Percentiles rank a stretch among this genome's conserved stretches.
Conservation (phyloP, 2,113 vertebrate species). For the Oxyura jamaicensis region DNA sequence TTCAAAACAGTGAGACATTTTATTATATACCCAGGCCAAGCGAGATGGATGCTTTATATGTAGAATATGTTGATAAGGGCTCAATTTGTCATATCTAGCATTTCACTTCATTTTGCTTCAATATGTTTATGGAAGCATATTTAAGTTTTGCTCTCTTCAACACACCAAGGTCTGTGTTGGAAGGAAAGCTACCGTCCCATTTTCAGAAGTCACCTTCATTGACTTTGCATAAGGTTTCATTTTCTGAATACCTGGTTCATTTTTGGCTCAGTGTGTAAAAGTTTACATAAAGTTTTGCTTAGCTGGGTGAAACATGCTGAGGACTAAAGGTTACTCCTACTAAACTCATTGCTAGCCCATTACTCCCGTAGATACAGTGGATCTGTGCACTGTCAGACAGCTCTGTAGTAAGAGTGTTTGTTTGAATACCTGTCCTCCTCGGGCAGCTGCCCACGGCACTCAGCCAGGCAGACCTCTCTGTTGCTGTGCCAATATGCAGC, state of each 20-base stretch:
- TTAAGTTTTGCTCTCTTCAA: not conserved
- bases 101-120: not conserved
- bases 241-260: not conserved
- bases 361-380: not conserved
- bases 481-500: not conserved
- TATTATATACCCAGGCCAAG: not conserved
- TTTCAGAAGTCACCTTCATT: not conserved
- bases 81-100: not conserved
- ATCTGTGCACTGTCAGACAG: not conserved
- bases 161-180: not conserved
- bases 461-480: not conserved
- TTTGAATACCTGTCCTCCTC: not conserved
- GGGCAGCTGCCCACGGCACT: fast-evolving
- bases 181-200: not conserved
- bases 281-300: not conserved
- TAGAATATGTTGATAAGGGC: not conserved
- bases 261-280: not conserved
- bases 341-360: not conserved
- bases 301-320: not conserved
- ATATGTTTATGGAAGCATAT: not conserved
- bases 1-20: not conserved
- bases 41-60: not conserved
- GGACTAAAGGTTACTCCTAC: not conserved
- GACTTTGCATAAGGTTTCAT: not conserved
- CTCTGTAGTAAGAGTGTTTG: not conserved